These are phyloP conservation scores for Dipodomys ordii DNA, from an alignment of 2,113 vertebrate species.

Conservation along the genomic window DNA sequence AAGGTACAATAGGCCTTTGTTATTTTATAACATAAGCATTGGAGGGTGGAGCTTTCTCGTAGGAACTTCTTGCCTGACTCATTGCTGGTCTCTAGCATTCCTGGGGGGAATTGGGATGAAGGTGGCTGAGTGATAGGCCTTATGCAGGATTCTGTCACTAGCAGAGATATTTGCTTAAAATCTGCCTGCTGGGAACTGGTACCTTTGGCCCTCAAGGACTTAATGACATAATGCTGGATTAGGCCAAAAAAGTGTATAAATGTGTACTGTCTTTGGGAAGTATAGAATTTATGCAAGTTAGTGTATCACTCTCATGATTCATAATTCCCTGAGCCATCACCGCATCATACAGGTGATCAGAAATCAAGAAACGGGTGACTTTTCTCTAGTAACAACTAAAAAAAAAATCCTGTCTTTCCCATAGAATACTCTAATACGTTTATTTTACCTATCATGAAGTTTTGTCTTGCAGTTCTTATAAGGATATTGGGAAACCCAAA, in stretches of 20 bases:
- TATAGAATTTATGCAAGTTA: neutral
- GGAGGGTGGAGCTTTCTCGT: slow-evolving; percentile 60
- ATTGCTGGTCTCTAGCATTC: neutral
- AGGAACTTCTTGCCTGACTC: slow-evolving; percentile 66
- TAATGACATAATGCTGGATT: neutral
- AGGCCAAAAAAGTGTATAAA: neutral
- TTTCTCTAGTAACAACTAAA: neutral
- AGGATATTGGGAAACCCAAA: neutral
- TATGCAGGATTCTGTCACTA: slow-evolving; percentile 3
- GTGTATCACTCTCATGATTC: neutral
- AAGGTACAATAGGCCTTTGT: slow-evolving; percentile 5
- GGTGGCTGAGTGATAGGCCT: slow-evolving; percentile 52
- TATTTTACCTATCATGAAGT: neutral
- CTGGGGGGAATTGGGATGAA: neutral
- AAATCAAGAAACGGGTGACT: neutral
- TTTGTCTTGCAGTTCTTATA: neutral
- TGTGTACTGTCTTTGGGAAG: neutral
- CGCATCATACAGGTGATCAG: neutral
- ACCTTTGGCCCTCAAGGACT: neutral
- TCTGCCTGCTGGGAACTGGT: slow-evolving; percentile 28
- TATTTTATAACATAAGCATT: slow-evolving; percentile 44
- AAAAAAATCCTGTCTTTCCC: neutral
- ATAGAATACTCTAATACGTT: neutral
- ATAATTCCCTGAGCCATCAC: neutral
- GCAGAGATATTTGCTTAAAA: slow-evolving; percentile 34